Evolutionary conservation across 2,888 invertebrate genomes (phyloP).

Genomic region (Oscheius onirici): DNA sequence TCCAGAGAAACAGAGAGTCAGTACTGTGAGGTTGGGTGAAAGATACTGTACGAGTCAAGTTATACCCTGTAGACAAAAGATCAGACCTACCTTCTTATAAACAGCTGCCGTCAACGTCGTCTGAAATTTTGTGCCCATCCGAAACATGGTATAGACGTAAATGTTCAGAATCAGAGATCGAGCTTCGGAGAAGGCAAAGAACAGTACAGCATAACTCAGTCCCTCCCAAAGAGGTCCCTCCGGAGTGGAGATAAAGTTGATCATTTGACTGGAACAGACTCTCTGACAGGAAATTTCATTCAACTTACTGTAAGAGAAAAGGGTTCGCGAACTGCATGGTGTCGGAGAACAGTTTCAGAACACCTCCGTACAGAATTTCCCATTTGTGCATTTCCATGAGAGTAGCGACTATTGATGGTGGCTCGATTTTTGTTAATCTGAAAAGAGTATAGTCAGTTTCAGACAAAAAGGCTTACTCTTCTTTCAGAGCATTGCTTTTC

Average conservation of each 20-base stretch:
- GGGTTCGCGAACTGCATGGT: slow-evolving; percentile 87
- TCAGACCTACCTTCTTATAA: slow-evolving; percentile 73
- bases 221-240: slow-evolving; percentile 66
- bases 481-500: not conserved
- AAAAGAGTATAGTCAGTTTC: no score
- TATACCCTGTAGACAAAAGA: no score
- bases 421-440: slow-evolving; percentile 65
- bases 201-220: slow-evolving; percentile 64
- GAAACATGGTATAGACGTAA: slow-evolving; percentile 74
- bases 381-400: slow-evolving; percentile 87
- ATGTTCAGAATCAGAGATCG: slow-evolving; percentile 74
- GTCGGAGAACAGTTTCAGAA: slow-evolving; percentile 62
- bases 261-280: slow-evolving; percentile 72
- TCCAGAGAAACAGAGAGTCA: no score
- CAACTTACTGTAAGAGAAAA: slow-evolving; percentile 83
- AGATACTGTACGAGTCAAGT: no score
- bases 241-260: slow-evolving; percentile 70
- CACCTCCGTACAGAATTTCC: slow-evolving; percentile 85
- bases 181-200: slow-evolving; percentile 70
- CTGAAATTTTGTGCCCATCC: slow-evolving; percentile 74
- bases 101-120: slow-evolving; percentile 74
- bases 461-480: not conserved
- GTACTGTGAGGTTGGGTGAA: no score
- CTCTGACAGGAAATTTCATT: no score
- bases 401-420: slow-evolving; percentile 85